Conservation (phyloP, 2,888 invertebrate species). For the Euzophera pinguis region DNA sequence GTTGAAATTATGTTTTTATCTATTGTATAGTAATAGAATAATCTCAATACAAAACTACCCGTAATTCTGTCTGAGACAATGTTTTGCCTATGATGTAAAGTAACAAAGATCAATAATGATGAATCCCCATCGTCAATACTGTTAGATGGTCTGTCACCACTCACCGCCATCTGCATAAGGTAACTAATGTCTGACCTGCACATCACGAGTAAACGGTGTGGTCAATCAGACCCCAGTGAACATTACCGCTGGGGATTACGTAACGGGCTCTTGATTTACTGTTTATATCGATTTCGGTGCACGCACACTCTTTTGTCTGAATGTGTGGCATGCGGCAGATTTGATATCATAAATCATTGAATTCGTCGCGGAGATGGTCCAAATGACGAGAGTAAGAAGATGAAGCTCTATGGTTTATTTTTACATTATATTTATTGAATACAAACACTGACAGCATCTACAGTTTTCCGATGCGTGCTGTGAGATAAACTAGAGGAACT, state of each 20-base stretch:
- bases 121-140: background rate
- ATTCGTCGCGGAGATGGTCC: conserved; percentile 41
- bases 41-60: no score
- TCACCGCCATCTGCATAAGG: conserved; percentile 11
- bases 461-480: no score
- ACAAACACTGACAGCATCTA: no score
- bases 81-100: no score
- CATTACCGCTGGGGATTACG: conserved; percentile 46
- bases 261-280: conserved; percentile 60
- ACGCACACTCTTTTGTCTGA: conserved; percentile 25
- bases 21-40: no score
- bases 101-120: no score
- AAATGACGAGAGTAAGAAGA: background rate
- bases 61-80: no score
- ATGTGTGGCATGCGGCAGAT: conserved; percentile 61
- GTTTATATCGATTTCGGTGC: conserved; percentile 56
- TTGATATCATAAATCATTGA: conserved; percentile 55
- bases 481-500: no score
- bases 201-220: conserved; percentile 21
- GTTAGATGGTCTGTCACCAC: background rate
- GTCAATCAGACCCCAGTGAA: conserved; percentile 42
- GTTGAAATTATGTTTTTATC: no score
- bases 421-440: background rate
- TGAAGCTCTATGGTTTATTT: background rate
- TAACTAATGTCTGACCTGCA: conserved; percentile 16